phyloP scores from a whole-genome alignment of 2,797 vertebrate genomes.

The Neosilurus hyrtlii region DNA sequence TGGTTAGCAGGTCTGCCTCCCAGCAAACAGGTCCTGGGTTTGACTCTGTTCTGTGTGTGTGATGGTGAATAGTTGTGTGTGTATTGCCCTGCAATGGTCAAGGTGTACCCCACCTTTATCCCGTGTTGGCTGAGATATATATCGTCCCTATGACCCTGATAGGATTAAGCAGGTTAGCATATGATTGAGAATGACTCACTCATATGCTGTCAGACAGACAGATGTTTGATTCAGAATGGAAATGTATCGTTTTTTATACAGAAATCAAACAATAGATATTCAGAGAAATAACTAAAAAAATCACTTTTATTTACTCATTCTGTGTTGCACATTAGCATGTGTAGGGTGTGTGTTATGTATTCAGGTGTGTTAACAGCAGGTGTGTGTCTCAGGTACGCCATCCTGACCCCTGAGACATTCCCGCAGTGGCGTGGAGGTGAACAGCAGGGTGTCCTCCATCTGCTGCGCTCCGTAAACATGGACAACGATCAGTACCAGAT shows the following conservation, averaged over 20 bases:
- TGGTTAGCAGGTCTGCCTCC: no score
- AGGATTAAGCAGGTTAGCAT: no score
- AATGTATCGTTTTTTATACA: not conserved
- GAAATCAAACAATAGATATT: not conserved
- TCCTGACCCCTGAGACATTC: constrained; percentile 91
- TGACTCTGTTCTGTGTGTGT: no score
- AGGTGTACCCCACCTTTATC: no score
- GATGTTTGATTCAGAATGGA: not conserved
- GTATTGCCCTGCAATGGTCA: no score
- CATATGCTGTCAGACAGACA: not conserved
- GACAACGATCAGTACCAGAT: constrained; percentile 94
- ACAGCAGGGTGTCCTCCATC: constrained; percentile 88
- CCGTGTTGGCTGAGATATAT: no score
- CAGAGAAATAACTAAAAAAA: not conserved
- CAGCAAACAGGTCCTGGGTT: no score
- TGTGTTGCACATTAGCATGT: not conserved
- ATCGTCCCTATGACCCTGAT: no score
- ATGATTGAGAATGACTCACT: no score
- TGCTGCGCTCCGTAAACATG: constrained; percentile 90
- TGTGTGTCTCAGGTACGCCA: constrained; percentile 81
- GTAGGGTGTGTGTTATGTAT: not conserved
- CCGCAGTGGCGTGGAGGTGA: constrained; percentile 84
- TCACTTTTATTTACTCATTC: no score
- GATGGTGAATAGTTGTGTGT: no score
- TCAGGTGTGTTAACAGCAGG: constrained; percentile 22